Evolutionary conservation across 2,113 vertebrate genomes (phyloP), one percentile per base, ranked within the genome.

Genomic region (Dicrurus megarhynchus): DNA sequence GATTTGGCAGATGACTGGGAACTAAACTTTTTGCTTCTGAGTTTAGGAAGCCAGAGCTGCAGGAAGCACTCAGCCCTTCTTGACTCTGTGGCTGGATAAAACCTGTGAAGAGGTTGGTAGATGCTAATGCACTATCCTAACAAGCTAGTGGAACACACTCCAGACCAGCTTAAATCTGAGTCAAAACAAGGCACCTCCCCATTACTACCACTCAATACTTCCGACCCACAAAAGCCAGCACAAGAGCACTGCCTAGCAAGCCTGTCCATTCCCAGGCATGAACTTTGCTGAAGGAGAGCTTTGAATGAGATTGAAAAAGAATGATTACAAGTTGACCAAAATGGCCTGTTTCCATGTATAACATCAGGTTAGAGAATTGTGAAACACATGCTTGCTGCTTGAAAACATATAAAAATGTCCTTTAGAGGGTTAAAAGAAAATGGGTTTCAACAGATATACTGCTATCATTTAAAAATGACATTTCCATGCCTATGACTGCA

Each of bases 11-110:
- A 35, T 18, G 52, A 10, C 46, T 52, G 14, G 10, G 13, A 16
- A 24, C 0, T 2, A 16, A 68, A 37, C 1, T 0, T 56, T 59
- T 39, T 0, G 0, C 17, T 67, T 65, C 20, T 53, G 16, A 7
- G 18, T 15, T 70, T 57, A 30, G 8, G 32, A 74, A 65, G 27
- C 24, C 16, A 44, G 55, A 53, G n/a, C 30, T 74, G 17, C 3
- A 39, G 11, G 7, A 74, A 74, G 32, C 10, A 23, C 15, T 28
- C 22, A 70, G 14, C 23, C 14, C 13, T 60, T 74, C 46, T 57
- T 73, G 20, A 20, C 18, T 64, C 19, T 7, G 22, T n/a, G 32
- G 10, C 20, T 74, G 14, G 64, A 78, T 9, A 56, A 84, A 84
- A 61, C 9, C 39, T 19, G 13, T 32, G 27, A 78, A 83, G 24